phyloP scores from a whole-genome alignment of 2,888 invertebrate species.

The Eucriotettix oculatus region DNA sequence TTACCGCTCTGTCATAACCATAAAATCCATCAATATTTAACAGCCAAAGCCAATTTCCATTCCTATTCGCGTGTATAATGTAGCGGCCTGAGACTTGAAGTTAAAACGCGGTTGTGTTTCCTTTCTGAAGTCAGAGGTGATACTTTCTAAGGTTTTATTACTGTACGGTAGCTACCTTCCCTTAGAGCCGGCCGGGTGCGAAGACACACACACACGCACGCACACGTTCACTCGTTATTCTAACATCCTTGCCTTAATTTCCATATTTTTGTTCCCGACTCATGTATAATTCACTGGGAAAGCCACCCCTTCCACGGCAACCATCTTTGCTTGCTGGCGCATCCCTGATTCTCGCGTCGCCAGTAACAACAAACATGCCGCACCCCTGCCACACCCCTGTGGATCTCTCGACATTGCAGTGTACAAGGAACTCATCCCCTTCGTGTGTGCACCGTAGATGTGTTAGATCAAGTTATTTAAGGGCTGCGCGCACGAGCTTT shows the following conservation, averaged over 20 bases:
- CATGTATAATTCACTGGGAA: conserved; percentile 26
- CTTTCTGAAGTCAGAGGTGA: no score
- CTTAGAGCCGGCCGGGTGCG: no score
- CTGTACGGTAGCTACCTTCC: no score
- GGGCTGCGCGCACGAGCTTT: no score
- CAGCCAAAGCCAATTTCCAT: neutral
- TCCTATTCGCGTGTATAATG: neutral
- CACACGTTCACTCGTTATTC: conserved; percentile 2
- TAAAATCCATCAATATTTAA: neutral
- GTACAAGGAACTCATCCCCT: no score
- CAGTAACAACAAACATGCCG: neutral
- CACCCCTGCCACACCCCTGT: no score
- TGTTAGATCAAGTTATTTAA: no score
- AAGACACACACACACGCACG: neutral
- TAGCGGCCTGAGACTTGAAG: neutral
- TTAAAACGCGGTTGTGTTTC: no score
- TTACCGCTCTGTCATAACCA: neutral
- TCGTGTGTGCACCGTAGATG: no score
- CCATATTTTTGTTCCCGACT: conserved; percentile 24
- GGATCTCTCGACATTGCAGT: no score
- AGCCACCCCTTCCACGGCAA: conserved; percentile 14
- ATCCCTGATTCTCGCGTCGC: neutral
- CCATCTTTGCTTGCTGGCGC: neutral
- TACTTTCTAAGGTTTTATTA: no score
- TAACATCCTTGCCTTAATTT: conserved; percentile 21